Evolutionary conservation across 2,888 invertebrate genomes (phyloP).

Genomic region (Cryptocephalus moraei): DNA sequence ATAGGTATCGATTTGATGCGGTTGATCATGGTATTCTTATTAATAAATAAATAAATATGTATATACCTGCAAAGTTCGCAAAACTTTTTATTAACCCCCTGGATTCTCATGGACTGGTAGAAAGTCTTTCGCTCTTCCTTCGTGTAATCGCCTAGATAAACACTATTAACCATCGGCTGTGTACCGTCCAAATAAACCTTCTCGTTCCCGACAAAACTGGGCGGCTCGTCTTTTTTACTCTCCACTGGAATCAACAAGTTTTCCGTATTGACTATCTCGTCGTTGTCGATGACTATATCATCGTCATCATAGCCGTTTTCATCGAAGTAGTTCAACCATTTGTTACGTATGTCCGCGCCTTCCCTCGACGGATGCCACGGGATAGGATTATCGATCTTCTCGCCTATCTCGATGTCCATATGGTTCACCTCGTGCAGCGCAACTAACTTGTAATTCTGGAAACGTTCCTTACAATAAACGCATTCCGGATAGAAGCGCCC

Average conservation of each 20-base stretch:
- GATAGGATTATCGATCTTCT: constrained; percentile 29
- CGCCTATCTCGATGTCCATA: constrained; percentile 30
- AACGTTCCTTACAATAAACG: constrained; percentile 28
- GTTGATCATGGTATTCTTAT: not conserved
- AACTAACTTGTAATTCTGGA: constrained; percentile 27
- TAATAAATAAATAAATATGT: not conserved
- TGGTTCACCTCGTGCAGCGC: constrained; percentile 32
- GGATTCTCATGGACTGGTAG: constrained; percentile 32
- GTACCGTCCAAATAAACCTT: constrained; percentile 19
- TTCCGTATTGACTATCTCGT: constrained; percentile 1
- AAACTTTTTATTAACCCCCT: constrained; percentile 33
- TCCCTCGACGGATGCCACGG: constrained; percentile 26
- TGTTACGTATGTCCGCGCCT: constrained; percentile 28
- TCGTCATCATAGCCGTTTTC: constrained; percentile 22
- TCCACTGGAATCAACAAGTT: constrained; percentile 22
- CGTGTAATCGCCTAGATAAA: constrained; percentile 28
- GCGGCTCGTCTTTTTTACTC: constrained; percentile 9
- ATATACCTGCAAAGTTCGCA: constrained; percentile 31
- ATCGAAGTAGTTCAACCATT: constrained; percentile 28
- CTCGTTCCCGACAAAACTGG: constrained; percentile 15
- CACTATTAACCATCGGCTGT: constrained; percentile 29
- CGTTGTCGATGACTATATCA: constrained; percentile 14
- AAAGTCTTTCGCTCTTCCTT: constrained; percentile 33
- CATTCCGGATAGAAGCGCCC: constrained; percentile 24
- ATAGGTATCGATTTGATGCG: not conserved